These are phyloP conservation scores for Paguma larvata DNA, from an alignment of 2,797 vertebrate species.

Conservation along the genomic window DNA sequence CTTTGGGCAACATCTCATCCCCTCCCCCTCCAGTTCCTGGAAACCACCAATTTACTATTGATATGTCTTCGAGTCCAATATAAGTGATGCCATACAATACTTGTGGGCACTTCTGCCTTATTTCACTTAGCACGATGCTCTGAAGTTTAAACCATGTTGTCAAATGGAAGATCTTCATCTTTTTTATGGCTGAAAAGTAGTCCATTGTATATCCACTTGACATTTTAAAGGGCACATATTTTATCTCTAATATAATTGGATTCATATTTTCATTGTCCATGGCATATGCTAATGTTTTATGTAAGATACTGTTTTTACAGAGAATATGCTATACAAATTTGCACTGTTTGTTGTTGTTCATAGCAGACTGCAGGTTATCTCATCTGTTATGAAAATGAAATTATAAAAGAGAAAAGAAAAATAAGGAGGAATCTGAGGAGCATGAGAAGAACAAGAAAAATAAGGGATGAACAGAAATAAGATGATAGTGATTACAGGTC, in stretches of 20 bases:
- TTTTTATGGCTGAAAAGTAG: no score
- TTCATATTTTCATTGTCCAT: background rate
- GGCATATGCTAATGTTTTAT: background rate
- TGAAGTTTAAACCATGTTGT: background rate
- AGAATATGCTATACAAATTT: background rate
- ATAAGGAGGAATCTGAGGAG: background rate
- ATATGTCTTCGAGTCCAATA: background rate
- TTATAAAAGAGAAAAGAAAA: background rate
- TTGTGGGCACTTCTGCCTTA: background rate
- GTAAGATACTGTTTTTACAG: background rate
- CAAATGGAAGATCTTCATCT: background rate
- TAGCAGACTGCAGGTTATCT: background rate
- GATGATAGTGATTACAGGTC: background rate
- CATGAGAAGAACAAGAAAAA: background rate
- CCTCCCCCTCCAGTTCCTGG: background rate
- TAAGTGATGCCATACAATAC: background rate
- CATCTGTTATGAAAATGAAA: background rate
- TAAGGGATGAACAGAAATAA: background rate
- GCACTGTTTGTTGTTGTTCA: background rate
- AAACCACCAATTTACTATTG: background rate
- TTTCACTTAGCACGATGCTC: background rate
- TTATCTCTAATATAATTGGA: background rate
- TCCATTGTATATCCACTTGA: no score
- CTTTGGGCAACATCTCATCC: background rate
- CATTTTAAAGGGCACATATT: background rate